phyloP scores from a whole-genome alignment of 2,113 vertebrate genomes.

The Melanostigma gelatinosum region DNA sequence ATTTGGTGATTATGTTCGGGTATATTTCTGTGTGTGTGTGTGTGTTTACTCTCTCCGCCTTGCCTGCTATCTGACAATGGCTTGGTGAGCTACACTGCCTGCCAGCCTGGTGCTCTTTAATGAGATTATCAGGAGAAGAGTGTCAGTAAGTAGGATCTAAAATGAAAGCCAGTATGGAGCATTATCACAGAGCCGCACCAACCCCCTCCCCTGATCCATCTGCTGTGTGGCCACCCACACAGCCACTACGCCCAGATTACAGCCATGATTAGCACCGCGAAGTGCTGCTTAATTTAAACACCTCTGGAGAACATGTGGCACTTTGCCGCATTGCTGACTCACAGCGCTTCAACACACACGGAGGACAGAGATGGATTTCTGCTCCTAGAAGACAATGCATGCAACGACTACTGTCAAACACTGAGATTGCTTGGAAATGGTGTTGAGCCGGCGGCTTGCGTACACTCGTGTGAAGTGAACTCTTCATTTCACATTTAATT shows the following conservation, averaged over 20 bases:
- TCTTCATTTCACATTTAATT: neutral
- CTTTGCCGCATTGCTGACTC: constrained; percentile 70
- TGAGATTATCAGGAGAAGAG: constrained; percentile 87
- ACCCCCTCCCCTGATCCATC: constrained; percentile 78
- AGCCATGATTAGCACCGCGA: constrained; percentile 81
- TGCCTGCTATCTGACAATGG: constrained; percentile 48
- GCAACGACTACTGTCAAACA: constrained; percentile 6
- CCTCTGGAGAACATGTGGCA: constrained; percentile 82
- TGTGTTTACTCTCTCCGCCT: constrained; percentile 41
- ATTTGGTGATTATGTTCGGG: constrained; percentile 26
- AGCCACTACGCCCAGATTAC: constrained; percentile 83
- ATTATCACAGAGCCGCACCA: constrained; percentile 82
- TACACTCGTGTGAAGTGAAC: neutral
- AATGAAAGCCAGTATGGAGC: constrained; percentile 88
- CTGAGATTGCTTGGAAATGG: neutral
- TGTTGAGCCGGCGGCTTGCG: neutral
- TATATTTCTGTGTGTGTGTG: constrained; percentile 18
- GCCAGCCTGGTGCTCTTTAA: constrained; percentile 82
- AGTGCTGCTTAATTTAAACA: constrained; percentile 84
- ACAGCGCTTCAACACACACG: constrained; percentile 49
- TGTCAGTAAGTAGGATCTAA: constrained; percentile 89
- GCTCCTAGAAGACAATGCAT: constrained; percentile 9
- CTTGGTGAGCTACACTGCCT: constrained; percentile 57
- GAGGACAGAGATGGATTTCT: constrained; percentile 44
- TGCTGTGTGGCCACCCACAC: constrained; percentile 84